A percentile compares a stretch with the other conserved stretches of the same genome.
These are phyloP conservation scores for Myathropa florea DNA, from an alignment of 2,888 invertebrate genomes.

Conservation along the genomic window DNA sequence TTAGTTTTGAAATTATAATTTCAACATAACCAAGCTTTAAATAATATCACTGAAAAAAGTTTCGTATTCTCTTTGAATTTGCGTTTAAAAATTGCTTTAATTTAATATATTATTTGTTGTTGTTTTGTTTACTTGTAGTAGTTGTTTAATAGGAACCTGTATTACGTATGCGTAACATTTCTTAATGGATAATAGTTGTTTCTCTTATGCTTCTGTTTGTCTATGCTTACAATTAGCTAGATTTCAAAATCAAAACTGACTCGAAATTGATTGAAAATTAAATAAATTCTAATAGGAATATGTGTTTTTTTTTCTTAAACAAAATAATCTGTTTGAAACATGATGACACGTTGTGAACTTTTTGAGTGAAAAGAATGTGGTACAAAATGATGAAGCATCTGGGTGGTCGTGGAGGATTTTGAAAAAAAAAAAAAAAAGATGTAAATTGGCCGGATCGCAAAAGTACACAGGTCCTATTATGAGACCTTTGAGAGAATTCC, in stretches of 20 bases:
- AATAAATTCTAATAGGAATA: not conserved
- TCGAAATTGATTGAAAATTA: not conserved
- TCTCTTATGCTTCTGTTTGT: slow-evolving; percentile 5
- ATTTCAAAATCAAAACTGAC: not conserved
- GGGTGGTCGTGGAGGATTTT: not conserved
- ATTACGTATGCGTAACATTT: slow-evolving; percentile 77
- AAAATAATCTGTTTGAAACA: too few species aligned
- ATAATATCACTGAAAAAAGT: slow-evolving; percentile 63
- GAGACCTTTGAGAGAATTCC: too few species aligned
- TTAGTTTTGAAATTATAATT: slow-evolving; percentile 52
- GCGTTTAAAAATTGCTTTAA: slow-evolving; percentile 11
- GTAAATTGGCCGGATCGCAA: too few species aligned
- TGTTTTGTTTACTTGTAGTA: slow-evolving; percentile 68
- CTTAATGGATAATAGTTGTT: slow-evolving; percentile 40
- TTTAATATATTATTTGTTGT: slow-evolving; percentile 56
- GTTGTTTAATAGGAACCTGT: slow-evolving; percentile 81
- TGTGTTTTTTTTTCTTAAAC: not conserved
- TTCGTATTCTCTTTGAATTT: slow-evolving; percentile 10
- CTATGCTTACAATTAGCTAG: slow-evolving; percentile 13
- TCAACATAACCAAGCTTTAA: slow-evolving; percentile 57
- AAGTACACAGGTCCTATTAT: too few species aligned
- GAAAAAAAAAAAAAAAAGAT: not conserved
- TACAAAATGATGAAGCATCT: not conserved
- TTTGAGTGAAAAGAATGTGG: not conserved
- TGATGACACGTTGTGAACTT: not conserved